Evolutionary conservation across 2,888 invertebrate genomes (phyloP).

Genomic region (Eilema griseolum): DNA sequence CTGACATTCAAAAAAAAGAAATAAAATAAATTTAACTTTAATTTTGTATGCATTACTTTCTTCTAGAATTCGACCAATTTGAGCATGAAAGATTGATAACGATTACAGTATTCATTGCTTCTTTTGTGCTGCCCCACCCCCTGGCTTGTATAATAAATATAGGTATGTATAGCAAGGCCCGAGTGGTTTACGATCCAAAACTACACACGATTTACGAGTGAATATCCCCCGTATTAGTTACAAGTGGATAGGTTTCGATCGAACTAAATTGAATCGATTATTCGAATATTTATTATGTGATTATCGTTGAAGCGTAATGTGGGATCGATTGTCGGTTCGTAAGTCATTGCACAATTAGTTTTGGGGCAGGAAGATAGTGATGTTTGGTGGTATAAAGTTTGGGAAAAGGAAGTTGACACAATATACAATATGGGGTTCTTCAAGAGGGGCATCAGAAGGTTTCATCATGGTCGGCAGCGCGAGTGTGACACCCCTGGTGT

Average conservation of each 20-base stretch:
- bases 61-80: slow-evolving; percentile 32
- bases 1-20: not conserved
- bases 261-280: slow-evolving; percentile 46
- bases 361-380: slow-evolving; percentile 8
- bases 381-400: not conserved
- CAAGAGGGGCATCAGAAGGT: too few relatives aligned
- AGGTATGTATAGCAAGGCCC: slow-evolving; percentile 35
- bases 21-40: not conserved
- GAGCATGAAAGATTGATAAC: slow-evolving; percentile 49
- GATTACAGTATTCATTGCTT: slow-evolving; percentile 34
- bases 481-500: too few relatives aligned
- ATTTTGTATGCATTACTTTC: slow-evolving; percentile 9
- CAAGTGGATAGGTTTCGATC: slow-evolving; percentile 51
- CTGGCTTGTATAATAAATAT: slow-evolving; percentile 27
- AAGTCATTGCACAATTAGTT: slow-evolving; percentile 27
- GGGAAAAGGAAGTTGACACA: not conserved
- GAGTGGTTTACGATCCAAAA: slow-evolving; percentile 53
- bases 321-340: slow-evolving; percentile 46
- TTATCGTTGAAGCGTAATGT: slow-evolving; percentile 52
- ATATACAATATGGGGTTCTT: too few relatives aligned
- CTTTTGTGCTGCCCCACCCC: slow-evolving; percentile 30
- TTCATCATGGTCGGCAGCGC: too few relatives aligned
- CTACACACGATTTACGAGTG: slow-evolving; percentile 50
- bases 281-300: slow-evolving; percentile 50
- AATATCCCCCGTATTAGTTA: slow-evolving; percentile 50